A percentile compares a stretch with the other conserved stretches of the same genome.
Evolutionary conservation across 1,140 invertebrate genomes (phyloP).

Genomic region (Drosophila baimaii): DNA sequence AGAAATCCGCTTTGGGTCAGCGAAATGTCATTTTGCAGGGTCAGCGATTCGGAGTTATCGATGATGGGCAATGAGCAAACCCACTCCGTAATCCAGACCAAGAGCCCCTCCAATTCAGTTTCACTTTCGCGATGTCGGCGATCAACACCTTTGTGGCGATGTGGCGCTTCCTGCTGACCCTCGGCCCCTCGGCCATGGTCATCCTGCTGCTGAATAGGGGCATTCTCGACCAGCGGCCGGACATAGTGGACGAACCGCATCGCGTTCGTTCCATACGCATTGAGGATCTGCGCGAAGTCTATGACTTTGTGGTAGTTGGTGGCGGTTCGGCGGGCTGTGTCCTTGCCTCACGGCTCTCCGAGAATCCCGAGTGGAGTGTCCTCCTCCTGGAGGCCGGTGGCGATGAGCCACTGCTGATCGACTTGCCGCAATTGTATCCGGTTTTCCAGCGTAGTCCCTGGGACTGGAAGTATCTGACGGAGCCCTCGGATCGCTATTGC

Average conservation of each 20-base stretch:
- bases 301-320: constrained; percentile 92
- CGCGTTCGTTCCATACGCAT: constrained; percentile 85
- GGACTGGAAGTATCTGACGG: constrained; percentile 93
- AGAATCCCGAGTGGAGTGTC: constrained; percentile 89
- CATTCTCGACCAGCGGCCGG: constrained; percentile 87
- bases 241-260: constrained; percentile 88
- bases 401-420: constrained; percentile 90
- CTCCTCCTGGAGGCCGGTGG: constrained; percentile 92
- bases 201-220: constrained; percentile 87
- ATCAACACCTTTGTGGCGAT: constrained; percentile 67
- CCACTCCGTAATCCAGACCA: not conserved
- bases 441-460: constrained; percentile 89
- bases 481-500: constrained; percentile 88
- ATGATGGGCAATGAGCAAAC: not conserved
- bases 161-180: constrained; percentile 86
- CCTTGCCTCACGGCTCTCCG: constrained; percentile 90
- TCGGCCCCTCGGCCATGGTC: constrained; percentile 87
- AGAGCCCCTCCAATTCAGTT: constrained; percentile 8
- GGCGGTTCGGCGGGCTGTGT: constrained; percentile 93
- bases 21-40: not conserved
- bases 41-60: constrained; percentile 5
- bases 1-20: constrained; percentile 6
- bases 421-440: constrained; percentile 90
- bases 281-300: constrained; percentile 85
- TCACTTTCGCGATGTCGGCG: constrained; percentile 53